Conservation (phyloP, 2,797 vertebrate species). For the Glossophaga mutica region DNA sequence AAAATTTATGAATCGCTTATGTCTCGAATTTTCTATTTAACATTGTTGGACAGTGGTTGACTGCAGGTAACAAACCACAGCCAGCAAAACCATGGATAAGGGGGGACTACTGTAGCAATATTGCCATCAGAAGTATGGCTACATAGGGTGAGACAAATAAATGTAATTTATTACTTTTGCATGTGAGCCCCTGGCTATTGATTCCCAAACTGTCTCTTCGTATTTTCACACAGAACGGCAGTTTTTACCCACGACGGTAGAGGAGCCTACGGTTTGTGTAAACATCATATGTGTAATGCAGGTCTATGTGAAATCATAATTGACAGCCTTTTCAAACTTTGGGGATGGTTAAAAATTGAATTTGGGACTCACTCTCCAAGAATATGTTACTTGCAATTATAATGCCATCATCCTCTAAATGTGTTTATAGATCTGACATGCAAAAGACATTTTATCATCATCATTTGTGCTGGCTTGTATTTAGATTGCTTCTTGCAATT, state of each 20-base stretch:
- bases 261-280: neutral
- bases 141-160: neutral
- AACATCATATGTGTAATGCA: neutral
- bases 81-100: neutral
- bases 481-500: slow-evolving; percentile 60
- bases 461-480: slow-evolving; percentile 57
- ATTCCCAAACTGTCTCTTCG: neutral
- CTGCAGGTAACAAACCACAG: neutral
- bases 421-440: slow-evolving; percentile 58
- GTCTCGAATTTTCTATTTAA: neutral
- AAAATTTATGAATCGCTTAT: neutral
- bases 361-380: slow-evolving; percentile 46
- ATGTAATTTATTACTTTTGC: neutral
- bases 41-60: neutral
- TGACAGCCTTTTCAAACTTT: slow-evolving; percentile 10
- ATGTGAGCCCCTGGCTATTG: neutral
- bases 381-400: slow-evolving; percentile 42
- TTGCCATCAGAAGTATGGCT: neutral
- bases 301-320: neutral
- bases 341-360: slow-evolving; percentile 32
- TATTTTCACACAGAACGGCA: neutral
- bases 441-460: slow-evolving; percentile 63
- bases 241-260: neutral
- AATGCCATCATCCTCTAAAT: slow-evolving; percentile 31
- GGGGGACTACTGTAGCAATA: neutral